These are phyloP conservation scores for Pseudomyrmex concolor DNA, from an alignment of 1,140 invertebrate genomes.

Conservation along the genomic window DNA sequence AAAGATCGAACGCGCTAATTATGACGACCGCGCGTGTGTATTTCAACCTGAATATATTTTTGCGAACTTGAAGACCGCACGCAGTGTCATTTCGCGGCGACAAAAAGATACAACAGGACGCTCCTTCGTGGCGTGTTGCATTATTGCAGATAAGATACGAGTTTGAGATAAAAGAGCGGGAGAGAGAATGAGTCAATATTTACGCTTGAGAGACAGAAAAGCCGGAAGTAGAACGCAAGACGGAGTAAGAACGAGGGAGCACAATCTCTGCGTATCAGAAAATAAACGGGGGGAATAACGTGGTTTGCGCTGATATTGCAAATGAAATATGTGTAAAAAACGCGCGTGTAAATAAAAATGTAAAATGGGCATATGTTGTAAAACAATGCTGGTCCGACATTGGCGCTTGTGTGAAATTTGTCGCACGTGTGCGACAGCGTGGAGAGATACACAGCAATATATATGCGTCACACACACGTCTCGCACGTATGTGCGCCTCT, in stretches of 20 bases:
- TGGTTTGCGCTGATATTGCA: background rate
- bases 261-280: background rate
- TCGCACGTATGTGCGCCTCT: conserved; percentile 7
- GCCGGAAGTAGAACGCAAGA: conserved; percentile 30
- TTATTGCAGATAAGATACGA: conserved; percentile 39
- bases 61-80: background rate
- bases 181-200: conserved; percentile 16
- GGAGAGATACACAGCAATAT: background rate
- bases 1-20: no score
- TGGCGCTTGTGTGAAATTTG: no score
- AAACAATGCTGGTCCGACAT: no score
- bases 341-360: no score
- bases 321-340: no score
- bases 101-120: background rate
- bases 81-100: background rate
- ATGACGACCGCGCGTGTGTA: no score
- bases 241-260: background rate
- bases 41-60: background rate
- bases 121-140: background rate
- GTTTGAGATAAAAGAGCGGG: background rate
- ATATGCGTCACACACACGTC: background rate
- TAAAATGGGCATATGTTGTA: no score
- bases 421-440: no score
- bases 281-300: background rate
- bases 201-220: conserved; percentile 2